Conservation (phyloP, 2,797 vertebrate species). For the Spondyliosoma cantharus region DNA sequence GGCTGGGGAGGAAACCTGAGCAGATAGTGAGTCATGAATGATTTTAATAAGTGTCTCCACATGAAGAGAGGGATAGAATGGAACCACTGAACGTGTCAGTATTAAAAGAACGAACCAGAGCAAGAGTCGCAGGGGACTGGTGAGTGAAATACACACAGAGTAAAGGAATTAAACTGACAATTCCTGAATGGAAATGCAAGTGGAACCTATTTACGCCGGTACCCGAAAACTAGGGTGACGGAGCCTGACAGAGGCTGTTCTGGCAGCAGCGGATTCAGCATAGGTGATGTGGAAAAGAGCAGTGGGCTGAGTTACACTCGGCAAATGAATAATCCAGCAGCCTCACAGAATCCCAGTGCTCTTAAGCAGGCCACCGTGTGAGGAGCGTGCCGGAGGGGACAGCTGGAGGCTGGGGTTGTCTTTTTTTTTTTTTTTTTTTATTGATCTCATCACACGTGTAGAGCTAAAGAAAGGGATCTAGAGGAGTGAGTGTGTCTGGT, state of each 20-base stretch:
- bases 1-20: neutral
- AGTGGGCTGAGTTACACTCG: conserved; percentile 59
- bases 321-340: conserved; percentile 72
- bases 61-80: conserved; percentile 38
- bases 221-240: conserved; percentile 59
- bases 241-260: conserved; percentile 55
- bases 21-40: conserved; percentile 30
- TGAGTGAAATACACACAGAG: conserved; percentile 47
- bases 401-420: conserved; percentile 53
- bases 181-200: conserved; percentile 64
- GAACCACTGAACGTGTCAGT: conserved; percentile 50
- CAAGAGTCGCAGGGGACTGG: conserved; percentile 29
- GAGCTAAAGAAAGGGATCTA: conserved; percentile 28
- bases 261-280: conserved; percentile 53
- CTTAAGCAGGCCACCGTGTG: conserved; percentile 53
- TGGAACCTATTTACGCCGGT: conserved; percentile 66
- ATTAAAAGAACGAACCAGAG: conserved; percentile 55
- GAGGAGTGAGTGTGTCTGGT: conserved; percentile 17
- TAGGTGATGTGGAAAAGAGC: conserved; percentile 68
- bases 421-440: conserved; percentile 60
- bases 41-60: conserved; percentile 56
- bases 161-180: conserved; percentile 64
- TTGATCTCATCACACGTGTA: conserved; percentile 57
- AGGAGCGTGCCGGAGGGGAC: conserved; percentile 52
- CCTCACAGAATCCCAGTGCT: conserved; percentile 36